Base-by-base conservation (phyloP, 2,113 vertebrate species). In the Engystomops pustulosus region DNA sequence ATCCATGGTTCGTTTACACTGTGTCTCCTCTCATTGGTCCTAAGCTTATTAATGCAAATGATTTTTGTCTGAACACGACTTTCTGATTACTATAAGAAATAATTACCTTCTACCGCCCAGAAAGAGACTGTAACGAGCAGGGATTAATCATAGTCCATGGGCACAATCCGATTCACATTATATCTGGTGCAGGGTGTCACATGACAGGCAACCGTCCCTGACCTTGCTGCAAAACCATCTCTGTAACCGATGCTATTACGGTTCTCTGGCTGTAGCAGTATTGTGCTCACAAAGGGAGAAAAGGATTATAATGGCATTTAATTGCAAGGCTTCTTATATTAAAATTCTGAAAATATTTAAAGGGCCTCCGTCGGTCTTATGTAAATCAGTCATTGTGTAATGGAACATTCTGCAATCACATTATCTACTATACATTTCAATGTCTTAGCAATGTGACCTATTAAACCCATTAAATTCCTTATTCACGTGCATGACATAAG, bases 1-100 rank as follows among this genome's bases (percentile, higher is more conserved):
- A 91, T 92, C 90, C 93, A 89, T 88, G 92, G 91, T 94, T 94
- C 92, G 91, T 93, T 94, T 93, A 91, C 91, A 90, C 91, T 90
- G 87, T 38, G 51, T 34, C 45, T 38, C 44, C 58, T 68, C 86
- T 88, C 90, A 90, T 92, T 91, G 77, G 89, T 88, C 92, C 91
- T 91, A 91, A 93, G 92, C 89, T 92, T 92, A 94, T 94, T 93
- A 94, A 90, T 91, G 91, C 89, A 92, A 92, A 93, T 93, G 90
- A 93, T 93, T 94, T 94, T 92, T 92, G 90, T 91, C 92, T 91
- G 90, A 91, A 92, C 90, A 89, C 91, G 88, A 90, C 90, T 90
- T 91, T 87, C 90, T 90, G 92, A 90, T 89, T 91, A 89, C 90
- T 88, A 91, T 91, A 91, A 92, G 89, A 89, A 91, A 91, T 89